These are phyloP conservation scores for Plecotus auritus DNA, from an alignment of 2,113 vertebrate species.

Conservation along the genomic window DNA sequence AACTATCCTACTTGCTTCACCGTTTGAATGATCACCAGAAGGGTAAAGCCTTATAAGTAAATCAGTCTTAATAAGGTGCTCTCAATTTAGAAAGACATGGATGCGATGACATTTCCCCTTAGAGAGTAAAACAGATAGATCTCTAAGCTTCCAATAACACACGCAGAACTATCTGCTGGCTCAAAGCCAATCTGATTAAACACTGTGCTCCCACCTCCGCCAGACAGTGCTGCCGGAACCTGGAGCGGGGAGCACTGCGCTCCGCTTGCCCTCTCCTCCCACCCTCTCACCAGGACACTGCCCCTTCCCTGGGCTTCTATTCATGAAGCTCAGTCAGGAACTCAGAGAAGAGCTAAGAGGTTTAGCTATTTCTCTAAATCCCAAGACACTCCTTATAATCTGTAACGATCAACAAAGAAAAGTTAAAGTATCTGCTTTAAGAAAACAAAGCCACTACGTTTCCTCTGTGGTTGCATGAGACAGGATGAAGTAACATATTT, in stretches of 20 bases:
- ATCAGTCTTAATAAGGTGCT: background rate
- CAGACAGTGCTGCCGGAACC: background rate
- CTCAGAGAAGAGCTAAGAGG: background rate
- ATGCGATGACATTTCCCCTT: background rate
- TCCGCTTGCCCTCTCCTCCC: background rate
- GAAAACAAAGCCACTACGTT: background rate
- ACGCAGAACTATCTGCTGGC: background rate
- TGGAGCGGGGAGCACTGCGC: background rate
- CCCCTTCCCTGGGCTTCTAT: background rate
- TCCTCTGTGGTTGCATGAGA: background rate
- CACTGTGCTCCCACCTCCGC: background rate
- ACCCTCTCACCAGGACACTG: too few relatives aligned
- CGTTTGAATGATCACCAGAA: background rate
- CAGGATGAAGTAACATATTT: background rate
- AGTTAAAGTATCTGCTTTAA: background rate
- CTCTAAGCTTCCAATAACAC: background rate
- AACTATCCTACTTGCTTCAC: background rate
- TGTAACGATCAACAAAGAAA: background rate
- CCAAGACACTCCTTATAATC: background rate
- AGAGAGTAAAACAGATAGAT: background rate
- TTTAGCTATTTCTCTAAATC: background rate
- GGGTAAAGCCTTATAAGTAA: slow-evolving; percentile 10
- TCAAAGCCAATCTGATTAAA: background rate
- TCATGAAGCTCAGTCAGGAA: background rate
- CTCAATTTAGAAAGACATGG: background rate